Conservation (phyloP, 1,140 invertebrate genomes). For the Drosophila ambigua region DNA sequence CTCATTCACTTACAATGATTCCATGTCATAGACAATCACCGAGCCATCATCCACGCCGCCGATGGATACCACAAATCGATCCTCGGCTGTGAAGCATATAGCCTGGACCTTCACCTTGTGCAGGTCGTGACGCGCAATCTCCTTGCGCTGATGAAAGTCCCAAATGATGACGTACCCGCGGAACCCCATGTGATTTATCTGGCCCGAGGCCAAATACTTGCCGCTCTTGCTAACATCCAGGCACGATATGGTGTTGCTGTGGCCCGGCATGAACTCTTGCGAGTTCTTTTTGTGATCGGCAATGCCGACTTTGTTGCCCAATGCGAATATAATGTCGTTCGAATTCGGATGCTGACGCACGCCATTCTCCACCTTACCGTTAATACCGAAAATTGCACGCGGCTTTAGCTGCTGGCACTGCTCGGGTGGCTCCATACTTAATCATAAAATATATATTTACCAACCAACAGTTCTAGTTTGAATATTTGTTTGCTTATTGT, state of each 20-base stretch:
- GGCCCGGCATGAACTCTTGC: constrained; percentile 92
- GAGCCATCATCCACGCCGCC: constrained; percentile 95
- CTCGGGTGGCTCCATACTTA: constrained; percentile 19
- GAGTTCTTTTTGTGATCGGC: constrained; percentile 89
- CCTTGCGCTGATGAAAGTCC: constrained; percentile 89
- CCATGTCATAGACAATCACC: constrained; percentile 90
- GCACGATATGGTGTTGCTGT: constrained; percentile 93
- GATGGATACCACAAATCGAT: constrained; percentile 91
- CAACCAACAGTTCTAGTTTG: neutral
- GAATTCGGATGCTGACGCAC: constrained; percentile 91
- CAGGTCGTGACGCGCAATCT: constrained; percentile 89
- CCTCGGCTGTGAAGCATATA: constrained; percentile 91
- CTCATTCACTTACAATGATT: constrained; percentile 83
- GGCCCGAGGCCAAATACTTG: constrained; percentile 93
- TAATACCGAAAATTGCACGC: constrained; percentile 89
- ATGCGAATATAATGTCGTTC: constrained; percentile 91
- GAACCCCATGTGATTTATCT: constrained; percentile 95
- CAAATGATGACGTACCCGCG: constrained; percentile 94
- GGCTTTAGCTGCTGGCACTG: constrained; percentile 85
- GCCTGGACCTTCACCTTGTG: constrained; percentile 94
- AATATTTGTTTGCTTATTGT: constrained; percentile 6
- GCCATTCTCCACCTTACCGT: constrained; percentile 88
- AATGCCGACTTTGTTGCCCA: constrained; percentile 93
- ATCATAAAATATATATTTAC: constrained; percentile 8
- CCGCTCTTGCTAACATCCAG: constrained; percentile 91